These are phyloP conservation scores for Lasiommata megera DNA, from an alignment of 2,888 invertebrate genomes.

Conservation along the genomic window DNA sequence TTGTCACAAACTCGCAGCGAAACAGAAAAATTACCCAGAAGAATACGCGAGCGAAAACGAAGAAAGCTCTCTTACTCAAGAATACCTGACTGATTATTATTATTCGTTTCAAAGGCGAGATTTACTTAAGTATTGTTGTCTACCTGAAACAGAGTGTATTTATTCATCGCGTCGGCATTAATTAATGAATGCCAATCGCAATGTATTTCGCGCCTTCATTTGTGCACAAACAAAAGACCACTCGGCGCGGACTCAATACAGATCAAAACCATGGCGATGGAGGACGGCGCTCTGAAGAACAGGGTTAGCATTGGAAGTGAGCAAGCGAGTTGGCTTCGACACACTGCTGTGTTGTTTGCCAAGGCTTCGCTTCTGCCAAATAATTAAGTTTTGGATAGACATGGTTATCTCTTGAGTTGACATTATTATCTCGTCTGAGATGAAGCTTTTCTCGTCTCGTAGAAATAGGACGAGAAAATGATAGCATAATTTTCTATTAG, in stretches of 20 bases:
- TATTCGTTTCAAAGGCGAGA: not conserved
- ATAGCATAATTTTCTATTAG: no score
- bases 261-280: constrained; percentile 18
- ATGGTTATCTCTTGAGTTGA: no score
- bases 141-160: constrained; percentile 4
- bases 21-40: no score
- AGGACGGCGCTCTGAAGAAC: not conserved
- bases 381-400: no score
- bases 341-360: not conserved
- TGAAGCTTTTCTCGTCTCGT: no score
- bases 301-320: not conserved
- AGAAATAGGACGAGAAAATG: no score
- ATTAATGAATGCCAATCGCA: constrained; percentile 38
- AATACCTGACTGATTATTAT: not conserved
- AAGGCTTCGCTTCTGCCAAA: no score
- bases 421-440: no score
- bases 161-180: constrained; percentile 18
- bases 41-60: no score
- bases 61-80: no score
- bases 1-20: no score
- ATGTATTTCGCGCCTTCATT: constrained; percentile 27
- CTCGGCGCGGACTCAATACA: constrained; percentile 25
- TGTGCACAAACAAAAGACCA: constrained; percentile 36
- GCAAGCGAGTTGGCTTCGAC: constrained; percentile 3
- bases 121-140: not conserved